Conservation (phyloP, 1,140 invertebrate species). For the Capitella teleta region DNA sequence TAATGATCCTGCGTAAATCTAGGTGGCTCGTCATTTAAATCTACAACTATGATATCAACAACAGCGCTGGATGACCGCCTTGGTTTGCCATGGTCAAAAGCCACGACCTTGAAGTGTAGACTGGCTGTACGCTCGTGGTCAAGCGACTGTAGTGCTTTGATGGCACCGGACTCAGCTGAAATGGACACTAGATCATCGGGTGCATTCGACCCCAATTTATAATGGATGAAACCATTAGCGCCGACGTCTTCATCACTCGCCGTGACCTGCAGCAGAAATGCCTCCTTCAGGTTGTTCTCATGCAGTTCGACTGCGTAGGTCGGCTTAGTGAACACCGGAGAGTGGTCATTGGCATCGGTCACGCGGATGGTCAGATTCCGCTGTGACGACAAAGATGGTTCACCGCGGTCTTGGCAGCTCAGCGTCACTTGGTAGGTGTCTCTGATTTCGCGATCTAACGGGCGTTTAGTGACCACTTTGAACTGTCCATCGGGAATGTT, state of each 20-base stretch:
- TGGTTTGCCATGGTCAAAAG: slow-evolving; percentile 1
- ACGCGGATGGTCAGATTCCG: not conserved
- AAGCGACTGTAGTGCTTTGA: slow-evolving; percentile 3
- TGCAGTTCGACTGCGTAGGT: slow-evolving; percentile 5
- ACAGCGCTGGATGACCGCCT: not conserved
- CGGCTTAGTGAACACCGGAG: slow-evolving; percentile 7
- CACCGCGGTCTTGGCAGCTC: slow-evolving; percentile 6
- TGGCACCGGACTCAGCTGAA: slow-evolving; percentile 17
- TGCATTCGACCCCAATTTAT: slow-evolving; percentile 6
- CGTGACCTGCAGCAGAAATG: slow-evolving; percentile 6
- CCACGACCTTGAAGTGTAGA: slow-evolving; percentile 3
- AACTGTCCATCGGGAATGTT: not conserved
- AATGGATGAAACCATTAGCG: slow-evolving; percentile 5
- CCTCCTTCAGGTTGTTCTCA: slow-evolving; percentile 15
- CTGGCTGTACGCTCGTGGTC: slow-evolving; percentile 5
- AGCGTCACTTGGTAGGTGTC: slow-evolving; percentile 4
- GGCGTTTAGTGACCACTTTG: slow-evolving; percentile 3
- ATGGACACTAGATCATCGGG: slow-evolving; percentile 28
- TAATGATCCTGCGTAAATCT: slow-evolving; percentile 71
- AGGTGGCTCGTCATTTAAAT: slow-evolving; percentile 48
- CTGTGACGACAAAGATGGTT: not conserved
- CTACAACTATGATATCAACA: not conserved
- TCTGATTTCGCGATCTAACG: slow-evolving; percentile 2
- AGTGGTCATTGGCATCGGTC: slow-evolving; percentile 11
- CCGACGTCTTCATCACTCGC: slow-evolving; percentile 8